Evolutionary conservation across 2,888 invertebrate genomes (phyloP).

Genomic region (Coelogynopora nodosa): DNA sequence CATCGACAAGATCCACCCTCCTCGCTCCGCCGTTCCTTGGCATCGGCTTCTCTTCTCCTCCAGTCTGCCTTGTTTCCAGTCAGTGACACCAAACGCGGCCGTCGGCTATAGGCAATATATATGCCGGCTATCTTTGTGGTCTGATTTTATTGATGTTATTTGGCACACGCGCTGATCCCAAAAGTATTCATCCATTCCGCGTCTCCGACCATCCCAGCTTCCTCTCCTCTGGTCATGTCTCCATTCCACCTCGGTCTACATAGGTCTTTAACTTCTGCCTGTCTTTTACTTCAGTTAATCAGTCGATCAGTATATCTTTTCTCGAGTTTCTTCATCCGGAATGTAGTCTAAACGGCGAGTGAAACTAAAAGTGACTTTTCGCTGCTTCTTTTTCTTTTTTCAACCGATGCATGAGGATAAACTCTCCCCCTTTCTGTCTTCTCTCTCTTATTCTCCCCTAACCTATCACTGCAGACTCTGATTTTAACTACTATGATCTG

Average conservation of each 20-base stretch:
- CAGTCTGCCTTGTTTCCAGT: not conserved
- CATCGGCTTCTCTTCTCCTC: not conserved
- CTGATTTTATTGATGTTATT: slow-evolving; percentile 12
- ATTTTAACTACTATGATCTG: not conserved
- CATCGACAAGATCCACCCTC: too few species aligned
- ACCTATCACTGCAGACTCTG: not conserved
- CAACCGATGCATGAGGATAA: not conserved
- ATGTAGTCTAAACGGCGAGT: slow-evolving; percentile 4
- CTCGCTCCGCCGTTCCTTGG: not conserved
- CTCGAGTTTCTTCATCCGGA: slow-evolving; percentile 20
- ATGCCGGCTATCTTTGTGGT: not conserved
- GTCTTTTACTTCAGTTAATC: not conserved
- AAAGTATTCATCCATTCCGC: not conserved
- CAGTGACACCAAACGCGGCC: not conserved
- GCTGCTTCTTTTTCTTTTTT: too few species aligned
- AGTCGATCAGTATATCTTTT: slow-evolving; percentile 19
- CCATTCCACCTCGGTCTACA: too few species aligned
- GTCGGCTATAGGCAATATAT: not conserved
- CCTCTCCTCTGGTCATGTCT: not conserved
- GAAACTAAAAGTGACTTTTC: not conserved
- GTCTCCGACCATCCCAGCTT: not conserved
- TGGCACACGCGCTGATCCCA: slow-evolving; percentile 27
- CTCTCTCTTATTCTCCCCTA: not conserved
- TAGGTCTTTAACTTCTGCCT: not conserved
- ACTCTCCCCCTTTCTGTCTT: not conserved